Base-by-base conservation (phyloP, 2,797 vertebrate species). In the Poeciliopsis gracilis region DNA sequence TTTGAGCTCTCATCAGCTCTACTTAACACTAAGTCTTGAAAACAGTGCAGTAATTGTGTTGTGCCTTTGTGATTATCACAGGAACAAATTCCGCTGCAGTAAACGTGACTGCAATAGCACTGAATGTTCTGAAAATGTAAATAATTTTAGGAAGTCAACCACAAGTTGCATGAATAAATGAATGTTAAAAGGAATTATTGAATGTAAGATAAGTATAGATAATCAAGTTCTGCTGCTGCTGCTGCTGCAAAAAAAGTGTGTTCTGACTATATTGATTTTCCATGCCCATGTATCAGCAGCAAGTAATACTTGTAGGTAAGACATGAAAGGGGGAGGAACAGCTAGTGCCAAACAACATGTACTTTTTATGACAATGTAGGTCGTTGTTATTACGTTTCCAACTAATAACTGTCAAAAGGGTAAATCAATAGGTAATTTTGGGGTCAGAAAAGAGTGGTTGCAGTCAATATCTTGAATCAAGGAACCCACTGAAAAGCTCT, bases 341-440 rank as follows among this genome's bases (percentile, higher is more conserved):
- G 73, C 82, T 74, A 53, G 77, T 80, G 82, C 78, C 11, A 23
- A 90, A 92, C 88, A 92, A 83, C 91, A 88, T 91, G 81, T 86
- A 86, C 84, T 87, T 88, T 72, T 89, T 92, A 94, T 94, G 90
- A 95, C 92, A 90, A 92, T 90, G 90, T 94, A 92, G 90, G 93
- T 94, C 88, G 75, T 85, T 80, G 83, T 95, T 92, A 95, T 95
- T 95, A 93, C 91, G 92, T 93, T 95, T 94, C 92, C 91, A 93
- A 89, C 93, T 91, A 94, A 94, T 91, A 94, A 93, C 93, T 91
- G 92, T 95, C 94, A 93, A 94, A 95, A 93, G 93, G 92, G 87
- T 89, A 93, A 96, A 96, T 95, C 94, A 87, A 96, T 95, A 95
- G 90, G 93, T 94, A 94, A 94, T 95, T 95, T 93, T 92, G 82